Base-by-base conservation (phyloP, 2,888 invertebrate species). In the Pegoplata infirma region DNA sequence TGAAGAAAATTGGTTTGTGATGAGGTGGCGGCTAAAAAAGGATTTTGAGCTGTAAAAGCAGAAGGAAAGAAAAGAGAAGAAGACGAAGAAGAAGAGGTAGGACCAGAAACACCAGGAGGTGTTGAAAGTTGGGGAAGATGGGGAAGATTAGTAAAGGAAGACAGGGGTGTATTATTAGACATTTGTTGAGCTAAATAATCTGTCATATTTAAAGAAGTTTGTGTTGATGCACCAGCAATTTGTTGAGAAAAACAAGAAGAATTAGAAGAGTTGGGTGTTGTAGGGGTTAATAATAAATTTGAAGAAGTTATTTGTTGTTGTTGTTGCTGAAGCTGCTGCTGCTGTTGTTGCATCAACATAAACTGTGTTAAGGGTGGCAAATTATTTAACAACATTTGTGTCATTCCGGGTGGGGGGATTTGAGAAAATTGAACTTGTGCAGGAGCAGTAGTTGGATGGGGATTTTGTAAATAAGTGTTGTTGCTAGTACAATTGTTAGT, bases 1-100 rank as follows among this genome's bases (percentile, higher is more conserved):
- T 88, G 88, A 73, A 88, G 83, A 84, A 89, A 88, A 83, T 87
- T 87, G 75, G 85, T 86, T 56, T 69, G 75, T 80, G 73, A 63
- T 61, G 66, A 53, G 61, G 25, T 25, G 28, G 53, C 64, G 56
- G 75, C 79, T 79, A 75, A 19, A 75, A 79, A 79, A 67, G 79
- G 67, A 75, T 72, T 64, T 55, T 76, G 81, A 40, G 68, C 73
- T 79, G 76, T 69, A 75, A 81, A 73, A 74, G 76, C 58, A 47
- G 71, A 75, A 55, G 78, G 83, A 79, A 76, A 76, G 64, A 76
- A 64, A 73, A 76, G 73, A 76, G 80, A 73, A 76, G 80, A 64
- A 40, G 56, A 8, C 40, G 66, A 16, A 40, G 66, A 28, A 28
- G 71, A 12, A 78, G 80, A 25, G 8, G 76, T n/a, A n/a, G n/a